Evolutionary conservation across 2,797 vertebrate species (phyloP), one percentile per base, ranked within the genome.

Genomic region (Loriculus beryllinus): DNA sequence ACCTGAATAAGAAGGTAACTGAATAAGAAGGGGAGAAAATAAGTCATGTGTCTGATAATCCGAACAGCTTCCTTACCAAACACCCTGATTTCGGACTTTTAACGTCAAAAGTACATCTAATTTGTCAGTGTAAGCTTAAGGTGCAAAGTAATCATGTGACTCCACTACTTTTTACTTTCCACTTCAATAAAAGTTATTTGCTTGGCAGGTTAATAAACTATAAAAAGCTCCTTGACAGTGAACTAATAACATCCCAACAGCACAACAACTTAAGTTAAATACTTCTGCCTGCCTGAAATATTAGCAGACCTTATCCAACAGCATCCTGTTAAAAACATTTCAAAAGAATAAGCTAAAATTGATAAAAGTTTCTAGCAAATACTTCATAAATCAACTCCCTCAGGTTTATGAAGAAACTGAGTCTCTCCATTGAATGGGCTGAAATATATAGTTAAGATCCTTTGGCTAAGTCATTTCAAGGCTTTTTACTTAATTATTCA

Each of bases 31-130:
- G 8, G 3, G 5, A 35, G 6, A 3, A 80, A 70, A 12, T 14
- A 40, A 48, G 7, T 29, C 0, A 0, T 3, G 4, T 29, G 9
- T 22, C 45, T 76, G 33, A 39, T 23, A 62, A 81, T 42, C 59
- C 69, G 37, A 92, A 31, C n/a, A 91, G 33, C 14, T 71, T 78
- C 60, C 78, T 82, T 42, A 81, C 6, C 45, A 78, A 42, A 75
- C 45, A 91, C 14, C 15, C 26, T 7, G 3, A 72, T 52, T 70
- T 71, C 45, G 74, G 35, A 60, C 20, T 43, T 84, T 10, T 43
- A 28, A 16, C 15, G 42, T 25, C 6, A 47, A 26, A 93, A 78
- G 22, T 25, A 33, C 20, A 62, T n/a, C n/a, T 77, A 12, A 42
- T 22, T 31, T 70, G 31, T 42, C 83, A 86, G 49, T 4, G 3